These are phyloP conservation scores for Deilephila elpenor DNA, from an alignment of 2,888 invertebrate species.

Conservation along the genomic window DNA sequence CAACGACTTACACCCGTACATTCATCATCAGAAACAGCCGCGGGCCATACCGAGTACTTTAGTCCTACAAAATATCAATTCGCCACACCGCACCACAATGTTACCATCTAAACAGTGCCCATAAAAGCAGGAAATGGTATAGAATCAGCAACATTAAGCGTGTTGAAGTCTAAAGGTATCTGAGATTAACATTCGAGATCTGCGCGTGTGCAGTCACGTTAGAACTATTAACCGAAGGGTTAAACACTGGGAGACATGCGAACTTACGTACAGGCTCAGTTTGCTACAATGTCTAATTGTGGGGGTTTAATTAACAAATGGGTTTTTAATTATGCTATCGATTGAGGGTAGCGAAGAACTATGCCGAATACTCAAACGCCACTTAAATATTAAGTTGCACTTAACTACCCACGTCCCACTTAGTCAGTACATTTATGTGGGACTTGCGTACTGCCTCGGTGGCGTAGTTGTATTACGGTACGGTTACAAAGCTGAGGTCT, in stretches of 20 bases:
- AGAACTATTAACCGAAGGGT: constrained; percentile 69
- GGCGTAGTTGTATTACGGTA: no score
- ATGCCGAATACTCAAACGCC: no score
- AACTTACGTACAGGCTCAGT: constrained; percentile 38
- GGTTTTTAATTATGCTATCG: neutral
- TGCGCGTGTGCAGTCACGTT: constrained; percentile 74
- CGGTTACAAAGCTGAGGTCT: no score
- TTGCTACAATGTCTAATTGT: constrained; percentile 6
- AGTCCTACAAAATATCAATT: constrained; percentile 39
- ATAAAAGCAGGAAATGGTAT: constrained; percentile 61
- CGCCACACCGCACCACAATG: constrained; percentile 45
- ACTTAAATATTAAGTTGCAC: no score
- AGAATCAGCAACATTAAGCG: constrained; percentile 69
- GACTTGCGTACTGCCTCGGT: no score
- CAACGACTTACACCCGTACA: neutral
- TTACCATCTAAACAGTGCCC: constrained; percentile 49
- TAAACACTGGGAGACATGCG: constrained; percentile 71
- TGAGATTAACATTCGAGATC: constrained; percentile 68
- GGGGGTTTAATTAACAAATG: neutral
- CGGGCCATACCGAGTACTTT: neutral
- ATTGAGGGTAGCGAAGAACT: neutral
- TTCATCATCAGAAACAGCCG: constrained; percentile 1
- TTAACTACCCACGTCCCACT: no score
- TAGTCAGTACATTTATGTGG: no score
- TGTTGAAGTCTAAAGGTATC: constrained; percentile 50